Percentiles rank a stretch among this genome's conserved stretches.
Conservation (phyloP, 2,113 vertebrate species). For the Anthoscopus minutus region DNA sequence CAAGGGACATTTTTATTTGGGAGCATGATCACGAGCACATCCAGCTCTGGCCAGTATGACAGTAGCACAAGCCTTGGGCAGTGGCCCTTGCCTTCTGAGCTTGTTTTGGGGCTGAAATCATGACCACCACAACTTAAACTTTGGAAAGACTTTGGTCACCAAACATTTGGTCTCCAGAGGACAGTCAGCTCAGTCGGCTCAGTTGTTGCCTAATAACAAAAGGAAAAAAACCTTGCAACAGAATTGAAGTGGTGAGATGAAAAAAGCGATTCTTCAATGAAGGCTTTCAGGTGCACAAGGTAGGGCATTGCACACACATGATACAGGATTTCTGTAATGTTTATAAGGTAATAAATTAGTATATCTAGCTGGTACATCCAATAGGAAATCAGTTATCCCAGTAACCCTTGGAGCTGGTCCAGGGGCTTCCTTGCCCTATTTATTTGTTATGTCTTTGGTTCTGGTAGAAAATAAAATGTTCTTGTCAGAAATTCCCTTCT, state of each 20-base stretch:
- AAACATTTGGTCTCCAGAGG: background rate
- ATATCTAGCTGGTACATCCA: background rate
- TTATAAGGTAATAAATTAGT: background rate
- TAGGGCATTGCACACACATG: background rate
- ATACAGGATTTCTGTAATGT: background rate
- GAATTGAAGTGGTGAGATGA: background rate
- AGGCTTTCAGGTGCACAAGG: background rate
- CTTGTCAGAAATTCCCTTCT: background rate
- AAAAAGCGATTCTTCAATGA: background rate
- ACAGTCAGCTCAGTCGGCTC: background rate
- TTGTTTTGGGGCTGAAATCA: background rate
- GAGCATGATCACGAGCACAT: background rate
- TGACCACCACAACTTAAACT: background rate
- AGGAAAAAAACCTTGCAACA: background rate
- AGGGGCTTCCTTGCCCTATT: background rate
- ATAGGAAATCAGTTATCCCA: background rate
- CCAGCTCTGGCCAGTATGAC: background rate
- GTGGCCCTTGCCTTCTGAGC: background rate
- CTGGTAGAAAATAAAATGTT: background rate
- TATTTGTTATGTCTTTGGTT: background rate
- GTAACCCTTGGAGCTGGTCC: background rate
- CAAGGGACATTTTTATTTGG: background rate
- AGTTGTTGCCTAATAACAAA: background rate
- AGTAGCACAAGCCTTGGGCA: background rate
- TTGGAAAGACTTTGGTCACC: background rate